phyloP scores from a whole-genome alignment of 2,797 vertebrate species.

The Malacoraja senta region DNA sequence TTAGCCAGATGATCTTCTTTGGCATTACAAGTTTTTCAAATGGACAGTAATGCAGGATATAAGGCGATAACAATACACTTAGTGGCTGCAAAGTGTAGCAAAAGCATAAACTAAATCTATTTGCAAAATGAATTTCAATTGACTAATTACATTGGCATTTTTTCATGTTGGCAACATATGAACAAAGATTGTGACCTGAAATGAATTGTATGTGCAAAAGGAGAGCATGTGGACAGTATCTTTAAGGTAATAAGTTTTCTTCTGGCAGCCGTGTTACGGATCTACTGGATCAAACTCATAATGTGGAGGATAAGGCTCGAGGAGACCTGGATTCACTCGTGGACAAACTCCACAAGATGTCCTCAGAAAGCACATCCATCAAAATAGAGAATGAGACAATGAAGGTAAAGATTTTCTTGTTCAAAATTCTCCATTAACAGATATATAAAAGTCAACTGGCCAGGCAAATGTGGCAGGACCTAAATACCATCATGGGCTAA shows the following conservation, averaged over 20 bases:
- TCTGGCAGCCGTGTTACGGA: conserved; percentile 65
- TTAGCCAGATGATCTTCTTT: neutral
- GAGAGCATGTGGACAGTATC: too few species aligned
- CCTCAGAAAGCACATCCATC: conserved; percentile 58
- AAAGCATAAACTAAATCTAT: neutral
- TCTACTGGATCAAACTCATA: conserved; percentile 65
- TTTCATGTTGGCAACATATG: neutral
- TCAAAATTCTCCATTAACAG: neutral
- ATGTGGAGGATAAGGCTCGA: conserved; percentile 62
- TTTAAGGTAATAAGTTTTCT: neutral
- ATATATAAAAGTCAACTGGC: neutral
- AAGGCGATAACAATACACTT: neutral
- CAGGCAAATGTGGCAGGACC: too few species aligned
- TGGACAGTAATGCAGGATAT: neutral
- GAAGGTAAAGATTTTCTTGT: conserved; percentile 58
- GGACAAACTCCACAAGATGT: conserved; percentile 64
- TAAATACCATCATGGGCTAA: too few species aligned
- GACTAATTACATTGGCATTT: neutral
- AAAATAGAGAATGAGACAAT: conserved; percentile 75
- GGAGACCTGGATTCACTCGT: conserved; percentile 63
- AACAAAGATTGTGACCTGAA: neutral
- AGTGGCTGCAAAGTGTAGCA: neutral
- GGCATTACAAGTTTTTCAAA: neutral
- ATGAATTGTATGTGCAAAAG: neutral
- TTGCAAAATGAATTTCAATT: neutral